Conservation (phyloP, 2,113 vertebrate species). For the Myotis lucifugus region DNA sequence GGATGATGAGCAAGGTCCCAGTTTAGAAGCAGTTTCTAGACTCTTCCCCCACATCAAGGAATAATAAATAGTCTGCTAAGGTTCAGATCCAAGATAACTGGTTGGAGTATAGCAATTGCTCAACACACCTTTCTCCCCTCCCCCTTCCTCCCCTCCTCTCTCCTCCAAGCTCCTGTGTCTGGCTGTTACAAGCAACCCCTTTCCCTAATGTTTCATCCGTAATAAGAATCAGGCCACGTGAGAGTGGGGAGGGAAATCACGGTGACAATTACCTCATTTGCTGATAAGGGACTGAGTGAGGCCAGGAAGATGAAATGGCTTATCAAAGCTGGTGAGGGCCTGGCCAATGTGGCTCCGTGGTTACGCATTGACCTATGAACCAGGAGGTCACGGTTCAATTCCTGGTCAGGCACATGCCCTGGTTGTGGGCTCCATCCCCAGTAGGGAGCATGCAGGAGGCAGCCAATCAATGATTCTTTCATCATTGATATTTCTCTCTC, state of each 20-base stretch:
- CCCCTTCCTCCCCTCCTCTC: neutral
- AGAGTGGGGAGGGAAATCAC: neutral
- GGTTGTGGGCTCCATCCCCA: no score
- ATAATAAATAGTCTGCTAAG: neutral
- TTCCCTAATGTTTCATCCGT: neutral
- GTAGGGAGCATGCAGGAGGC: no score
- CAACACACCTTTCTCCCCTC: neutral
- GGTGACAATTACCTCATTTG: neutral
- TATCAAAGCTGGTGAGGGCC: neutral
- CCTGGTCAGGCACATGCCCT: no score
- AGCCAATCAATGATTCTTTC: no score
- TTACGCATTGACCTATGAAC: no score
- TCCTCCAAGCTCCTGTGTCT: neutral
- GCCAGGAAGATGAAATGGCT: neutral
- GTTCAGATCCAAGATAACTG: neutral
- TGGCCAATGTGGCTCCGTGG: no score
- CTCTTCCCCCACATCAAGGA: neutral
- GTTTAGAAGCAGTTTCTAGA: neutral
- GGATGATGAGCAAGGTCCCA: neutral
- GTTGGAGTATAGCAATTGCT: neutral
- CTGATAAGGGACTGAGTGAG: neutral
- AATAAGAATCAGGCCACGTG: neutral
- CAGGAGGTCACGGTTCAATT: no score
- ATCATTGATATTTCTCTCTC: no score
- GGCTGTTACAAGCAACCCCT: fast-evolving